Evolutionary conservation across 64 coral and sea anemone species (phyloP).

Genomic region (Exaiptasia diaphana): DNA sequence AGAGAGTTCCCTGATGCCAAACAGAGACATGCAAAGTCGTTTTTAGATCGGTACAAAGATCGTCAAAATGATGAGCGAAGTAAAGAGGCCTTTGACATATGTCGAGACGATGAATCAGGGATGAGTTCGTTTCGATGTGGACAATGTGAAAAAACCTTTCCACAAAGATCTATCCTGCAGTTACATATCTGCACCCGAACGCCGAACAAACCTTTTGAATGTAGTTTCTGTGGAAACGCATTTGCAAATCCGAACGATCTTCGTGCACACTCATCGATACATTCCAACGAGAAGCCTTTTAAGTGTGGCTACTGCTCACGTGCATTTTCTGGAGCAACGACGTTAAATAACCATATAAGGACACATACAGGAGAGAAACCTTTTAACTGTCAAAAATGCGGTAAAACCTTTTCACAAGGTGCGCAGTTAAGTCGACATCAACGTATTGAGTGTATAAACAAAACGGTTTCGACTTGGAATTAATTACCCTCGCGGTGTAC

Average conservation of each 20-base stretch:
- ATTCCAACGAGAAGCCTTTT: constrained; percentile 59
- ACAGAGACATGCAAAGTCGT: no score
- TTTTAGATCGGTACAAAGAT: no score
- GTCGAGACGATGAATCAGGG: constrained; percentile 27
- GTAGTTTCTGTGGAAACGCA: constrained; percentile 38
- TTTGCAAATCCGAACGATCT: constrained; percentile 58
- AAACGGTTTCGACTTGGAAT: no score
- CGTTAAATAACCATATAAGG: constrained; percentile 62
- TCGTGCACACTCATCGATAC: constrained; percentile 44
- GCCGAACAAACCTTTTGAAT: constrained; percentile 57
- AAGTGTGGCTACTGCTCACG: constrained; percentile 67
- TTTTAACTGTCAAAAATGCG: constrained; percentile 50
- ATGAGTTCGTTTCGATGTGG: constrained; percentile 42
- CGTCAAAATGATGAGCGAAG: no score
- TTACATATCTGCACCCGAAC: constrained; percentile 39
- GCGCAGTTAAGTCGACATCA: constrained; percentile 55
- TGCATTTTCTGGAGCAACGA: constrained; percentile 57
- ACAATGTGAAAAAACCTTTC: constrained; percentile 53
- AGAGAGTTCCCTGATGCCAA: no score
- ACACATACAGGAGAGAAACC: constrained; percentile 65
- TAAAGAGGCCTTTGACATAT: no score
- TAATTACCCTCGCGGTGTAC: no score
- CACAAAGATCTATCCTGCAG: constrained; percentile 39
- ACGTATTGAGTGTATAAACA: no score
- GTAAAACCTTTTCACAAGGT: constrained; percentile 57